These are phyloP conservation scores for Zaprionus davidi DNA, from an alignment of 1,140 invertebrate genomes.

Conservation along the genomic window DNA sequence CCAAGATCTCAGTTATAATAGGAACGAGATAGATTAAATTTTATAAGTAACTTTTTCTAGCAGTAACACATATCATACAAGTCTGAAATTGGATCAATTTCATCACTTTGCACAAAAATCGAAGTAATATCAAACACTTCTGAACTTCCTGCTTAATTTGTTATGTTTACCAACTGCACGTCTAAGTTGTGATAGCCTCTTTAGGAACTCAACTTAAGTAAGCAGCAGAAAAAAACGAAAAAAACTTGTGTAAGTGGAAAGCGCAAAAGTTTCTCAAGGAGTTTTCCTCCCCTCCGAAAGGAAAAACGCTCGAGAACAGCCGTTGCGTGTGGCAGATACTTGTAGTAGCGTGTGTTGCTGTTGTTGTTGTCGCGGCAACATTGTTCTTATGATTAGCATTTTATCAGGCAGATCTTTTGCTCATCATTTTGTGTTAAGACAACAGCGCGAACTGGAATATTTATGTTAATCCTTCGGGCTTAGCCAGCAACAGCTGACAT, in stretches of 20 bases:
- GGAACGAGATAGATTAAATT: not conserved
- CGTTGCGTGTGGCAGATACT: constrained; percentile 40
- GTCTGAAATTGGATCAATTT: not conserved
- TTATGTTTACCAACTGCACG: constrained; percentile 12
- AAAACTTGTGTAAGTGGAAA: constrained; percentile 63
- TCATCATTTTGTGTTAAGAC: constrained; percentile 64
- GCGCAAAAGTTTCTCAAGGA: constrained; percentile 57
- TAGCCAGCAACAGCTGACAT: constrained; percentile 64
- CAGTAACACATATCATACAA: not conserved
- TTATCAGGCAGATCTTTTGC: constrained; percentile 70
- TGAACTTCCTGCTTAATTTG: not conserved
- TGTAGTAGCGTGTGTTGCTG: constrained; percentile 18
- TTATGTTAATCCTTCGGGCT: constrained; percentile 70
- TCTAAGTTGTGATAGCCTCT: constrained; percentile 27
- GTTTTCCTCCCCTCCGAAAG: constrained; percentile 51
- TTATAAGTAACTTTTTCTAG: not conserved
- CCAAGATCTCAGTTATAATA: not conserved
- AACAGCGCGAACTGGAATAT: constrained; percentile 58
- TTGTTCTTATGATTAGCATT: constrained; percentile 78
- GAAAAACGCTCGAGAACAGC: constrained; percentile 17
- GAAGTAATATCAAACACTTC: not conserved
- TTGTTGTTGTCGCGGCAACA: constrained; percentile 50
- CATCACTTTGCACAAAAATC: not conserved
- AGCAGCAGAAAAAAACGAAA: constrained; percentile 19
- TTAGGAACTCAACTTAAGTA: not conserved